These are phyloP conservation scores for Nymphalis polychloros DNA, from an alignment of 2,888 invertebrate genomes.

Conservation along the genomic window DNA sequence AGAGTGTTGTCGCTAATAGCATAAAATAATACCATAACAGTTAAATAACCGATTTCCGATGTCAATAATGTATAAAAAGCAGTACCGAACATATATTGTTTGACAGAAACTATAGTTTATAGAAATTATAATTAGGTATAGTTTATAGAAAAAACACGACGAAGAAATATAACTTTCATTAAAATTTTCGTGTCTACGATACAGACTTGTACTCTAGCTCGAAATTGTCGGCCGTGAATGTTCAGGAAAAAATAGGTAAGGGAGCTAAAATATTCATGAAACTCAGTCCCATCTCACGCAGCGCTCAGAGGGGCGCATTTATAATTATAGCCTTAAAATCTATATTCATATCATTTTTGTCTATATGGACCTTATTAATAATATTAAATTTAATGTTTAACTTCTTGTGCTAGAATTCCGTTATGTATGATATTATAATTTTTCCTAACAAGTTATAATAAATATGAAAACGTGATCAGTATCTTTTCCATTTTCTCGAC, in stretches of 20 bases:
- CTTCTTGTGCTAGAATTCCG: no score
- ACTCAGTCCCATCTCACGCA: background rate
- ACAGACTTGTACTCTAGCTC: background rate
- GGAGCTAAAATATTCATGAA: conserved; percentile 8
- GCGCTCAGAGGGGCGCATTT: background rate
- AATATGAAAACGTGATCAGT: background rate
- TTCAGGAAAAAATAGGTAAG: background rate
- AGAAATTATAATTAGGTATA: no score
- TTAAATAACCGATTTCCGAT: no score
- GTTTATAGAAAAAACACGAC: no score
- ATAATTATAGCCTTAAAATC: background rate
- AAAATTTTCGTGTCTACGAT: background rate
- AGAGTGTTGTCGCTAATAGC: no score
- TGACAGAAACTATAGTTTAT: no score
- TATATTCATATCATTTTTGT: background rate
- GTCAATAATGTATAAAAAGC: no score
- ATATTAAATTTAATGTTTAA: no score
- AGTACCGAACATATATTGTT: no score
- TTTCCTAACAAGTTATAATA: background rate
- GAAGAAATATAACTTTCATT: background rate
- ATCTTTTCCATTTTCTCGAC: background rate
- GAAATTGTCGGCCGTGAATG: background rate
- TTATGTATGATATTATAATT: background rate
- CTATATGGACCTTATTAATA: no score
- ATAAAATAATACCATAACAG: no score